Evolutionary conservation across 2,797 vertebrate species (phyloP), one percentile per base, ranked within the genome.

Genomic region (Malurus splendens): DNA sequence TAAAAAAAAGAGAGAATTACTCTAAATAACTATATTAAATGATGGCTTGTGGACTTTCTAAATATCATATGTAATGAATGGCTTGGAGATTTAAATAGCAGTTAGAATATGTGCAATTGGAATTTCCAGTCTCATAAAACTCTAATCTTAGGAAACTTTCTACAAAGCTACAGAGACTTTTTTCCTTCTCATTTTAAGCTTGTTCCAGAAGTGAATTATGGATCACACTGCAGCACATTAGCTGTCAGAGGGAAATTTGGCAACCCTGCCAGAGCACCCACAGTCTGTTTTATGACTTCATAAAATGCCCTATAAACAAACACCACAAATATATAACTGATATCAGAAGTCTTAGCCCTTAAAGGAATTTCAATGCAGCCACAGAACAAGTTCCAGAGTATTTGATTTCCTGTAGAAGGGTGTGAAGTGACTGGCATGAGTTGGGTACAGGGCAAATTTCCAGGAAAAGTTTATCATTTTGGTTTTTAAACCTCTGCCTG

Each of bases 221-320:
- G 67, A 59, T 87, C 62, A 74, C 50, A 41, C 54, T 85, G 66
- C 51, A 87, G 50, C 20, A 38, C 39, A 74, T 82, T 47, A 55
- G 18, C 39, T 74, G 61, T 67, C 76, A 68, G 44, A 57, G 32
- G 51, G 76, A 74, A 85, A 82, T 61, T 18, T 71, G 68, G 28
- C 42, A 77, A 27, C 10, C 12, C 28, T 70, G 18, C 19, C 54
- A 57, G n/a, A n/a, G 55, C 33, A 66, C 20, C 42, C 39, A 38
- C 9, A n/a, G 59, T 41, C 54, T 64, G 36, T 54, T 82, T 91
- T 89, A 90, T n/a, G 47, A 36, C 25, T 73, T 82, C 67, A 50
- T 85, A 89, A 93, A 94, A 87, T 48, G 3, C 6, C 32, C 44
- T 77, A 67, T 80, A 86, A 90, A 82, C 47, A 93, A 93, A 54